Evolutionary conservation across 2,113 vertebrate genomes (phyloP).

Genomic region (Melanostigma gelatinosum): DNA sequence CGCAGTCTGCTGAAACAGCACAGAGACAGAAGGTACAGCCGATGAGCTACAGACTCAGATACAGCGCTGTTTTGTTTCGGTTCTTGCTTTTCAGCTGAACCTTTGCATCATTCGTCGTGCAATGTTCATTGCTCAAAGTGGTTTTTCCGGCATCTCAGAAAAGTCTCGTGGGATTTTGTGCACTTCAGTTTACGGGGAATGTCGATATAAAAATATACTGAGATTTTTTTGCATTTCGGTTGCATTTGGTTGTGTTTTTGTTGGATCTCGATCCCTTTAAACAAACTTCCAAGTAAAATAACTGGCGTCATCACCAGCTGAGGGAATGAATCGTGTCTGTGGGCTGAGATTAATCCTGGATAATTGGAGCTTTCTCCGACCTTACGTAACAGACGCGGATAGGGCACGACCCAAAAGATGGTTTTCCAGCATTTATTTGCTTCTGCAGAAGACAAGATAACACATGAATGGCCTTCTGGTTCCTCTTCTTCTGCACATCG

Average conservation of each 20-base stretch:
- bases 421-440: too few species aligned
- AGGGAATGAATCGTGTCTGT: not conserved
- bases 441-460: too few species aligned
- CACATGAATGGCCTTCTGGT: too few species aligned
- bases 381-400: not conserved
- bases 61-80: not conserved
- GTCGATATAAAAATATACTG: not conserved
- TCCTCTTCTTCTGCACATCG: too few species aligned
- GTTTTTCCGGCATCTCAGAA: not conserved
- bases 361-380: constrained; percentile 6
- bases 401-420: too few species aligned
- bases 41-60: not conserved
- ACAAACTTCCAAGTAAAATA: not conserved
- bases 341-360: not conserved
- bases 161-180: not conserved
- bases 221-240: not conserved
- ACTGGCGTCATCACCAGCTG: not conserved
- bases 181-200: not conserved
- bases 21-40: too few species aligned
- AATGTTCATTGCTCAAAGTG: too few species aligned
- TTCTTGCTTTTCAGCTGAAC: not conserved
- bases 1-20: too few species aligned
- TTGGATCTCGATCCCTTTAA: not conserved
- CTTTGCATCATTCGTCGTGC: not conserved
- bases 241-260: not conserved